Conservation (phyloP, 2,888 invertebrate genomes). For the Parelbella ahira region DNA sequence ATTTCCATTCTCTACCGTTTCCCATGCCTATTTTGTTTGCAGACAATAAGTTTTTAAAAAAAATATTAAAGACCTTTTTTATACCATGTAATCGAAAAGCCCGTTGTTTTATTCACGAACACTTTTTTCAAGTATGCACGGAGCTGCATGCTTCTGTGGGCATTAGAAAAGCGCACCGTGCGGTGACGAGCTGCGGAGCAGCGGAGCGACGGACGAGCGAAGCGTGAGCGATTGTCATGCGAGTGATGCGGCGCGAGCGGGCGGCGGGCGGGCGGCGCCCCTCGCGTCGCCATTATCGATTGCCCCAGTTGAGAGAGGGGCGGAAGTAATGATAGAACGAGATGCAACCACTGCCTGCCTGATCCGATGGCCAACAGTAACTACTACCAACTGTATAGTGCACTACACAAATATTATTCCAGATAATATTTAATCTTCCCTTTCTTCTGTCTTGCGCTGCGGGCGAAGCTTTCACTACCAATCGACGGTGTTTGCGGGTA, state of each 20-base stretch:
- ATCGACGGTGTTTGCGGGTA: neutral
- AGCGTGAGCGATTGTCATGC: constrained; percentile 72
- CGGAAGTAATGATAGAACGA: constrained; percentile 78
- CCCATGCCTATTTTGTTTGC: no score
- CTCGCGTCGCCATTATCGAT: constrained; percentile 77
- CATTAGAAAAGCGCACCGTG: constrained; percentile 22
- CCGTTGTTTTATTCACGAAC: constrained; percentile 1
- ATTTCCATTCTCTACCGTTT: no score
- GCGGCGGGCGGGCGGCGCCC: constrained; percentile 42
- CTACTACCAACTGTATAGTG: constrained; percentile 65
- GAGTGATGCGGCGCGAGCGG: constrained; percentile 64
- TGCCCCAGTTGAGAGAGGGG: constrained; percentile 83
- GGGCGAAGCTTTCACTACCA: neutral
- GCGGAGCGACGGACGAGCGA: constrained; percentile 40
- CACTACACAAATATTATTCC: constrained; percentile 69
- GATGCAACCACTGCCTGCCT: constrained; percentile 77
- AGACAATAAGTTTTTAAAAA: no score
- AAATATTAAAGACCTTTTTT: no score
- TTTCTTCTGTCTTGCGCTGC: constrained; percentile 47
- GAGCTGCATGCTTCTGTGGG: constrained; percentile 16
- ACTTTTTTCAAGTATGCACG: neutral
- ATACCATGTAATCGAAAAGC: no score
- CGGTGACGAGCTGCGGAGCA: constrained; percentile 11
- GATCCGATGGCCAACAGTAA: constrained; percentile 52
- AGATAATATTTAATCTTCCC: constrained; percentile 68